Conservation (phyloP, 2,113 vertebrate genomes). For the Suricata suricatta region DNA sequence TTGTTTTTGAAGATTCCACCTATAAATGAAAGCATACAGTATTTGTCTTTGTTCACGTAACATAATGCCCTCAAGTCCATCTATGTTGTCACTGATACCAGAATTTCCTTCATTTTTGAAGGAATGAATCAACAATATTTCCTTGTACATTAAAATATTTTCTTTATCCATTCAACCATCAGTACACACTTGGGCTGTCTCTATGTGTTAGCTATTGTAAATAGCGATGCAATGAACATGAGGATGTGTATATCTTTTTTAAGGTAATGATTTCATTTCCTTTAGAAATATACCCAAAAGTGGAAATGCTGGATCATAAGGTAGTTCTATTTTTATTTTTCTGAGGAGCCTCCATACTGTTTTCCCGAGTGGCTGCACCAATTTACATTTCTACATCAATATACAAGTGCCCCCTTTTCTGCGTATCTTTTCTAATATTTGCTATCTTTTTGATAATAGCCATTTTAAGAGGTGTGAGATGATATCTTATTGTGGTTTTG, state of each 20-base stretch:
- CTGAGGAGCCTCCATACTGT: not conserved
- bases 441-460: not conserved
- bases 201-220: not conserved
- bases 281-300: not conserved
- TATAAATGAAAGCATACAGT: not conserved
- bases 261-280: not conserved
- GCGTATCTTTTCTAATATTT: not conserved
- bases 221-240: not conserved
- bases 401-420: not conserved
- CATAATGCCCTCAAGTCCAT: not conserved
- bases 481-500: not conserved
- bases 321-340: not conserved
- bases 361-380: not conserved
- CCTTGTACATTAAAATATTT: not conserved
- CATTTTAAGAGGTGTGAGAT: not conserved
- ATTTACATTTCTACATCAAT: not conserved
- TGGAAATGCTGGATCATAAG: not conserved
- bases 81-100: not conserved
- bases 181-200: not conserved
- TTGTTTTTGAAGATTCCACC: not conserved
- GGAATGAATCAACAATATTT: not conserved
- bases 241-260: not conserved
- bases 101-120: not conserved
- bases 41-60: not conserved
- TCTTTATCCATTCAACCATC: not conserved